Evolutionary conservation across 2,888 invertebrate species (phyloP), one percentile per base, ranked within the genome.

Genomic region (Spisula solida): DNA sequence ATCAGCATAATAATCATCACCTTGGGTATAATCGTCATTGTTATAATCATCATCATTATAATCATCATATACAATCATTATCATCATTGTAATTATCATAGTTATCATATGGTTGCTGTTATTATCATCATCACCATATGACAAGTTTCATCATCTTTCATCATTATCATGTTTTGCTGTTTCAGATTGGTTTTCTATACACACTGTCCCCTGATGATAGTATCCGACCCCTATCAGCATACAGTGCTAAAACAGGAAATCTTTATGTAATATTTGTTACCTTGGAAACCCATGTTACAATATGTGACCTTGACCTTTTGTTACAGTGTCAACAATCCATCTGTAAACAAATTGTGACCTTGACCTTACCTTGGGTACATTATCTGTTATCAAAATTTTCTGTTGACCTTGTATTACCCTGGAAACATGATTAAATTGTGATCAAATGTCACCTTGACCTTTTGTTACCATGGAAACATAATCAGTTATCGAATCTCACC

Each of bases 181-280:
- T 84, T 82, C 86, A 86, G 86, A 75, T 86, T 51, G 82, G 75
- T 14, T 82, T 82, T 16, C 31, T 75, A n/a, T 87, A 87, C 83
- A 79, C 82, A 5, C 66, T 87, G 29, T 87, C 87, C 14, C 55
- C 56, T 25, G 87, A 87, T 79, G 82, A 87, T 20, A 87, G 82
- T 79, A 82, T 87, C 20, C 78, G 78, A 60, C 87, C 87, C 10
- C 82, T 87, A 12, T 85, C 85, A 34, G 25, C 79, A 25, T 85
- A 85, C 51, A 79, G 85, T 79, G 31, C 78, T 31, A 85, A 85
- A 79, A 85, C 78, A 25, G 79, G 79, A 14, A 56, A 78, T 31
- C 18, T 31, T 78, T 34, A 75, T 85, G 85, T 85, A 85, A 85
- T 75, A 84, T n/a, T 79, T 78, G 29, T 29, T 75, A 25, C 75